Evolutionary conservation across 2,113 vertebrate genomes (phyloP).

Genomic region (Hippolais icterina): DNA sequence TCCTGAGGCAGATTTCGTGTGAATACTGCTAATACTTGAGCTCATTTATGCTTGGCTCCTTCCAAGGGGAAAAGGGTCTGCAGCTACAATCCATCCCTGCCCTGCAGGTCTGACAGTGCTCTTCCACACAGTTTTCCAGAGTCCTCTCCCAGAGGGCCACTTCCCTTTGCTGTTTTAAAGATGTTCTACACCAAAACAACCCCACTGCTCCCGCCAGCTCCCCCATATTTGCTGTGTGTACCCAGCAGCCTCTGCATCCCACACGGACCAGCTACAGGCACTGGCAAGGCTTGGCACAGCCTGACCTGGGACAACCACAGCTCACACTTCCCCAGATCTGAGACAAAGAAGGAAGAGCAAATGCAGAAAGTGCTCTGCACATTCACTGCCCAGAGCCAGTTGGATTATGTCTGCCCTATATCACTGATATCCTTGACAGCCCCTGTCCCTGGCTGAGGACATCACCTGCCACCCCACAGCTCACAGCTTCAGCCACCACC

Average conservation of each 20-base stretch:
- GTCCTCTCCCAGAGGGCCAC: rapidly evolving
- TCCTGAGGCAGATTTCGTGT: background rate
- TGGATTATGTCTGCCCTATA: rapidly evolving
- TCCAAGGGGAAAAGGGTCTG: background rate
- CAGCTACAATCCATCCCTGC: background rate
- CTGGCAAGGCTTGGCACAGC: rapidly evolving
- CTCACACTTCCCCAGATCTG: background rate
- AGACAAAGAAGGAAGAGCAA: background rate
- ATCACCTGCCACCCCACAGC: background rate
- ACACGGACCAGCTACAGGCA: rapidly evolving
- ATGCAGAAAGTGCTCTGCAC: background rate
- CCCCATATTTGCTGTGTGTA: rapidly evolving
- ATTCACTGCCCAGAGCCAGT: background rate
- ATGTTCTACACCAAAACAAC: background rate
- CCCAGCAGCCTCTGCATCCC: rapidly evolving
- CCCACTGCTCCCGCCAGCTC: background rate
- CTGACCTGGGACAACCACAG: rapidly evolving
- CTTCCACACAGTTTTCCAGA: background rate
- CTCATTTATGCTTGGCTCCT: background rate
- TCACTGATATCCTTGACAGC: rapidly evolving
- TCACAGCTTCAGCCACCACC: background rate
- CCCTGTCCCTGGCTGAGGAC: background rate
- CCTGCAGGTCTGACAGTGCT: background rate
- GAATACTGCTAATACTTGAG: background rate
- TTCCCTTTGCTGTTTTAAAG: background rate